A percentile compares a stretch with the other conserved stretches of the same genome.
Conservation (phyloP, 2,113 vertebrate genomes). For the Beaufortia kweichowensis region DNA sequence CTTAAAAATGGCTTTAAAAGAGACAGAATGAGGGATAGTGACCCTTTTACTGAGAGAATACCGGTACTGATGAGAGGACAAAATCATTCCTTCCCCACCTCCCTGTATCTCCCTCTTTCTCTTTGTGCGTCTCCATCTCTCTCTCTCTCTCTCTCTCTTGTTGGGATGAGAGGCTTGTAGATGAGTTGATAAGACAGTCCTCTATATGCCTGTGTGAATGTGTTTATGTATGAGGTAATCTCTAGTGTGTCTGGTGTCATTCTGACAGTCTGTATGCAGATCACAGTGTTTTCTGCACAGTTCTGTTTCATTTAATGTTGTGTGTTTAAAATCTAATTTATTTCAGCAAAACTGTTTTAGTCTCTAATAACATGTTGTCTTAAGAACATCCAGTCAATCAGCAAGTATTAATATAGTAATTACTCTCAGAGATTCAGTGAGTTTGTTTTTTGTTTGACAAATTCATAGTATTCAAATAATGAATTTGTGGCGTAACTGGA, state of each 20-base stretch:
- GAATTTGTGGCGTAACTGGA: too few species aligned
- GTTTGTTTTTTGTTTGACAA: too few species aligned
- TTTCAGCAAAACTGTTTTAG: too few species aligned
- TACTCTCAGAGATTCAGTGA: too few species aligned
- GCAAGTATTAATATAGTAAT: too few species aligned
- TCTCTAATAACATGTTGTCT: too few species aligned
- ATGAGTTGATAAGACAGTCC: constrained; percentile 1
- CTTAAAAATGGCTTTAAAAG: neutral
- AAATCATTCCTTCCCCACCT: neutral
- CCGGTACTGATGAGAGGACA: constrained; percentile 11
- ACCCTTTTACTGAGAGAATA: constrained; percentile 43
- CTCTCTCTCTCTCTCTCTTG: neutral
- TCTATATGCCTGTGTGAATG: neutral
- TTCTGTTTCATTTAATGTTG: too few species aligned
- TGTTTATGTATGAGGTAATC: constrained; percentile 13
- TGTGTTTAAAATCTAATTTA: too few species aligned
- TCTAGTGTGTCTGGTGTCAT: neutral
- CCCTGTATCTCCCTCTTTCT: neutral
- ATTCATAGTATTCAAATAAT: too few species aligned
- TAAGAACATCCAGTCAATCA: too few species aligned
- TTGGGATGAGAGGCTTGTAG: neutral
- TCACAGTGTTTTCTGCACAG: too few species aligned
- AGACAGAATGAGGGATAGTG: constrained; percentile 3
- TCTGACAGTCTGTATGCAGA: too few species aligned
- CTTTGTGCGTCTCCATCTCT: neutral